phyloP scores from a whole-genome alignment of 2,888 invertebrate species.

The Netelia fuscicornis region DNA sequence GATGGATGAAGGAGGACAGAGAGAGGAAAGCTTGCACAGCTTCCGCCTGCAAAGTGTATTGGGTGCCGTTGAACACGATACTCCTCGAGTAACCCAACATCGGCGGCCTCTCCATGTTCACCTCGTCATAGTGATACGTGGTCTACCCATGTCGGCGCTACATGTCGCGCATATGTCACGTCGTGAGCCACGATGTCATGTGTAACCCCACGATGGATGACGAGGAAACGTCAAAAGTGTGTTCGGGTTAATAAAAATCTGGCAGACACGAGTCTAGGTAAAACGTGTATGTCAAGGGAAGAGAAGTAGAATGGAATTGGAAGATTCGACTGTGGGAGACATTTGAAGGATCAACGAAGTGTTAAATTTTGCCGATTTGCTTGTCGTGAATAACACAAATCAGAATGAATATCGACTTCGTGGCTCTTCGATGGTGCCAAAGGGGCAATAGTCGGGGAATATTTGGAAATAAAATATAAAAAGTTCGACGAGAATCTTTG shows the following conservation, averaged over 20 bases:
- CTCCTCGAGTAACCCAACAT: constrained; percentile 24
- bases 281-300: background rate
- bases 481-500: too few species aligned
- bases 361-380: too few species aligned
- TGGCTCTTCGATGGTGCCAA: too few species aligned
- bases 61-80: constrained; percentile 54
- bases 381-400: too few species aligned
- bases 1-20: background rate
- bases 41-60: constrained; percentile 40
- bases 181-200: background rate
- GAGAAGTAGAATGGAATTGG: background rate
- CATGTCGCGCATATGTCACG: background rate
- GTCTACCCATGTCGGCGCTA: constrained; percentile 25
- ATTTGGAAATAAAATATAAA: too few species aligned
- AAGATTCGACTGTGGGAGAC: too few species aligned
- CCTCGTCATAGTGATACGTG: constrained; percentile 33
- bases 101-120: constrained; percentile 31
- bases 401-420: too few species aligned
- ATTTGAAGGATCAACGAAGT: too few species aligned
- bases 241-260: constrained; percentile 4
- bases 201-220: background rate
- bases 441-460: too few species aligned
- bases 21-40: constrained; percentile 24
- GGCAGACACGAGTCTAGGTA: background rate
- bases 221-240: background rate